phyloP scores from a whole-genome alignment of 2,888 invertebrate genomes.

The Lasioglossum calceatum region DNA sequence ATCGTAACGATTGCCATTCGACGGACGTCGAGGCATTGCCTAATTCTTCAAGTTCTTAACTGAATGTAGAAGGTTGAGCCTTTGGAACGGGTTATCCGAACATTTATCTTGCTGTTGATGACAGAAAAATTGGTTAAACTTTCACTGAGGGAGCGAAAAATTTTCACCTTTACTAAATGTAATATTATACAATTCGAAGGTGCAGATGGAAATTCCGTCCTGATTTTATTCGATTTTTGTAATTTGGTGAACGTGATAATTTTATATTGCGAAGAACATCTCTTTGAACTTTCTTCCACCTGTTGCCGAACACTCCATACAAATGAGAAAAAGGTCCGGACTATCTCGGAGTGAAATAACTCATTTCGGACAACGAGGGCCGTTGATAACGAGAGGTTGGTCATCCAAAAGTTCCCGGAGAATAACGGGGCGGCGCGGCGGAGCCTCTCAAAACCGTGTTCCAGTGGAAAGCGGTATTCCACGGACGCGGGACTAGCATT shows the following conservation, averaged over 20 bases:
- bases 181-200: no score
- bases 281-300: background rate
- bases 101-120: no score
- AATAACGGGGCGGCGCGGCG: background rate
- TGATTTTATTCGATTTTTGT: background rate
- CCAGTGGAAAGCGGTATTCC: background rate
- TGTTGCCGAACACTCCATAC: background rate
- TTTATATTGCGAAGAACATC: background rate
- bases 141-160: no score
- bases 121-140: no score
- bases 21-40: background rate
- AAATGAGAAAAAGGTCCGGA: background rate
- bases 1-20: background rate
- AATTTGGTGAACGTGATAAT: background rate
- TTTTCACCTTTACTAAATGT: no score
- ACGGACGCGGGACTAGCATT: background rate
- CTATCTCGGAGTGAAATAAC: background rate
- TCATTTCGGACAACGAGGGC: background rate
- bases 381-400: background rate
- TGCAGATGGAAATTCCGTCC: background rate
- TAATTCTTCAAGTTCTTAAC: background rate
- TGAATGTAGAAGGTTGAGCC: background rate
- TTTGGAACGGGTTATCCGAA: no score
- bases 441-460: background rate
- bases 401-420: background rate